A percentile compares a stretch with the other conserved stretches of the same genome.
Evolutionary conservation across 1,140 invertebrate genomes (phyloP).

Genomic region (Parapsyche elsis): DNA sequence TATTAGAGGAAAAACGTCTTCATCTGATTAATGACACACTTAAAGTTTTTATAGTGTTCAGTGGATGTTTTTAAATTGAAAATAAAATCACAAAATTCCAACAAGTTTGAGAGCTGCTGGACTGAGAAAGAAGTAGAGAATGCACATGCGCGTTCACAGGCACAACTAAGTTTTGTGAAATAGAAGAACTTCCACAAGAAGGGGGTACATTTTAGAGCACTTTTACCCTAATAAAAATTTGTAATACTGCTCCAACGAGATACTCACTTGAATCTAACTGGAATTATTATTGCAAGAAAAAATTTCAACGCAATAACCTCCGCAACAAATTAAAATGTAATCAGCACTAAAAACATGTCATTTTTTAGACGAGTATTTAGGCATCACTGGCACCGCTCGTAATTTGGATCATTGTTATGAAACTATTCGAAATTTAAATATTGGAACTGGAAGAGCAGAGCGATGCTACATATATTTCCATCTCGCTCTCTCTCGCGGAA

Average conservation of each 20-base stretch:
- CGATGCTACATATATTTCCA: background rate
- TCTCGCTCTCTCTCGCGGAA: conserved; percentile 7
- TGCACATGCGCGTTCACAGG: conserved; percentile 37
- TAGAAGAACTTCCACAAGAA: conserved; percentile 11
- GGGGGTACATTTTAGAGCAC: conserved; percentile 17
- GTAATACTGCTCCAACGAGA: no score
- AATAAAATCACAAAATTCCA: background rate
- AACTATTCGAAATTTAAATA: conserved; percentile 9
- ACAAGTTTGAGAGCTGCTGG: conserved; percentile 12
- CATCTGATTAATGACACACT: no score
- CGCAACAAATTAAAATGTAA: background rate
- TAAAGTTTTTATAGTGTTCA: no score
- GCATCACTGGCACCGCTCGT: no score
- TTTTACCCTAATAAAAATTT: background rate
- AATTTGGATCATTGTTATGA: no score
- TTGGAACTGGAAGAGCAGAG: background rate
- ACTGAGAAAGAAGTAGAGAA: conserved; percentile 33
- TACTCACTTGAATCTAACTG: background rate
- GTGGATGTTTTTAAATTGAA: no score
- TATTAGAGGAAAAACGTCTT: no score
- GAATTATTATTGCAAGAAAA: background rate
- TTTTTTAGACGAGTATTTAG: background rate
- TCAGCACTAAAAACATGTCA: background rate
- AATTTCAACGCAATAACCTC: no score
- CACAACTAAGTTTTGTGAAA: conserved; percentile 30